Evolutionary conservation across 2,113 vertebrate species (phyloP).

Genomic region (Acrocephalus arundinaceus): DNA sequence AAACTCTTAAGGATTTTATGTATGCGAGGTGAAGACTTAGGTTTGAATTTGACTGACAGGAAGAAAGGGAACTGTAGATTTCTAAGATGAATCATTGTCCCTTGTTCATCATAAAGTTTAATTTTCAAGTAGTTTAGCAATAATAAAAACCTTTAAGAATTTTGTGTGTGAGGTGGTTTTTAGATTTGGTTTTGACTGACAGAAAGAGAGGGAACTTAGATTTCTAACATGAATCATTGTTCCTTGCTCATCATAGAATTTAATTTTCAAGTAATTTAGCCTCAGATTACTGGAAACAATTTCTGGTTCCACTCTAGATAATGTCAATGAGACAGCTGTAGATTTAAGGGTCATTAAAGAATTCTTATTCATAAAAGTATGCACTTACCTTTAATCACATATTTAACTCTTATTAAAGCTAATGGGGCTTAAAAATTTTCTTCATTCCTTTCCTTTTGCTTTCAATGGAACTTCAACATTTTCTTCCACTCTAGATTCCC

Average conservation of each 20-base stretch:
- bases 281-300: not conserved
- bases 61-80: not conserved
- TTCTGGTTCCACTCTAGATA: not conserved
- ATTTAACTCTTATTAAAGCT: not conserved
- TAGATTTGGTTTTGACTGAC: not conserved
- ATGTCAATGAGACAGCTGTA: not conserved
- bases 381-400: not conserved
- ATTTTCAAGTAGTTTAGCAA: slow-evolving; percentile 10
- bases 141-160: not conserved
- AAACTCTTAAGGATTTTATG: not conserved
- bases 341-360: slow-evolving; percentile 25
- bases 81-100: not conserved
- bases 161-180: not conserved
- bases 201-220: not conserved
- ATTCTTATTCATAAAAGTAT: slow-evolving; percentile 9
- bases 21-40: not conserved
- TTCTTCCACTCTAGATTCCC: not conserved
- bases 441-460: not conserved
- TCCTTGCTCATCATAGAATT: not conserved
- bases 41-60: not conserved
- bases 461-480: not conserved
- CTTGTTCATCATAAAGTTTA: not conserved
- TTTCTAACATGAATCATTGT: not conserved
- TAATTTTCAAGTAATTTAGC: slow-evolving; percentile 13
- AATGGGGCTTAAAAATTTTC: not conserved